Conservation (phyloP, 35 echinoderm and acorn worm genomes). For the Amphiura filiformis region DNA sequence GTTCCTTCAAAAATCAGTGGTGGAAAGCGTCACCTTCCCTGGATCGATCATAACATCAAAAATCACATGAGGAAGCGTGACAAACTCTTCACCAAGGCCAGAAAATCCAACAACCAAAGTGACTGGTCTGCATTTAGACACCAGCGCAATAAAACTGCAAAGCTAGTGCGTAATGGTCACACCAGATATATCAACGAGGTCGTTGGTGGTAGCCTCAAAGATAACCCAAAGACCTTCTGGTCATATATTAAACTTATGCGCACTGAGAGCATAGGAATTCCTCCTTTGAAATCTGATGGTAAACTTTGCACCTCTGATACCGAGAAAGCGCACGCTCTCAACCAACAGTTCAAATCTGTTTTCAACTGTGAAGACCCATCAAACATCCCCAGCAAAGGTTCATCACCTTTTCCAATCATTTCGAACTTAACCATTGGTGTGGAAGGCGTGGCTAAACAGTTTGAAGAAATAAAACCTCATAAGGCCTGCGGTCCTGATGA, state of each 20-base stretch:
- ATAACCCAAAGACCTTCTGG: slow-evolving; percentile 25
- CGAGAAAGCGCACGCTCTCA: slow-evolving; percentile 14
- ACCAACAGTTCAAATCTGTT: neutral
- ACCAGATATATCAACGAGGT: slow-evolving; percentile 1
- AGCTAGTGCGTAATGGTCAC: neutral
- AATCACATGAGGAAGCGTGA: neutral
- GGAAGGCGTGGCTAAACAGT: slow-evolving; percentile 45
- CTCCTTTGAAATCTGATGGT: neutral
- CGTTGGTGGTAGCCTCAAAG: neutral
- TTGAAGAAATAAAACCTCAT: slow-evolving; percentile 9
- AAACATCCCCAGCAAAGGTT: slow-evolving; percentile 30
- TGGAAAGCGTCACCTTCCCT: neutral
- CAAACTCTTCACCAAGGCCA: slow-evolving; percentile 10
- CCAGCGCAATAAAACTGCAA: neutral
- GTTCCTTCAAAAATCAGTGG: slow-evolving; percentile 20
- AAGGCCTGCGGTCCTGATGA: slow-evolving; percentile 55
- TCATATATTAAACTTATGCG: slow-evolving; percentile 13
- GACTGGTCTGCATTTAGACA: neutral
- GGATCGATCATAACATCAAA: slow-evolving; percentile 12
- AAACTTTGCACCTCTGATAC: slow-evolving; percentile 25
- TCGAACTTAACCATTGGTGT: slow-evolving; percentile 8
- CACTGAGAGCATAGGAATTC: neutral
- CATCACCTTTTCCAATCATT: slow-evolving; percentile 23
- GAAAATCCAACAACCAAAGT: neutral
- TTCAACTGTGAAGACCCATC: neutral